phyloP scores from a whole-genome alignment of 2,113 vertebrate species.

The Noturus placidus region DNA sequence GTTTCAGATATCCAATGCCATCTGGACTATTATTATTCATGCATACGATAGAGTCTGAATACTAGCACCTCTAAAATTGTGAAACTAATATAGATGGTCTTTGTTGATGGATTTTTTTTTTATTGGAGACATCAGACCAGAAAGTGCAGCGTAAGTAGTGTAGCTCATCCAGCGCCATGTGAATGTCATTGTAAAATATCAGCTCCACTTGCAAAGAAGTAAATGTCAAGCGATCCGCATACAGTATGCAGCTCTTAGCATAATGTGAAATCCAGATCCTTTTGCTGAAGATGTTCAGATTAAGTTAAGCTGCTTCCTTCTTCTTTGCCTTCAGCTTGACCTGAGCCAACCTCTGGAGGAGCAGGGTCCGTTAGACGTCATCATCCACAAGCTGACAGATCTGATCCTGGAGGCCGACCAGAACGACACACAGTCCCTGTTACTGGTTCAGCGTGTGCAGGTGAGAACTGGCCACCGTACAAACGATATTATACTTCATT shows the following conservation, averaged over 20 bases:
- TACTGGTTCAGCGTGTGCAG: conserved; percentile 94
- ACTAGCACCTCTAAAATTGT: neutral
- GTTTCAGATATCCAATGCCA: neutral
- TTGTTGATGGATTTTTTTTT: neutral
- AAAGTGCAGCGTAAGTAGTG: neutral
- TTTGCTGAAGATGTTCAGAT: neutral
- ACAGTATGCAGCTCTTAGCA: neutral
- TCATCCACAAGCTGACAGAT: conserved; percentile 98
- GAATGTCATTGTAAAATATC: neutral
- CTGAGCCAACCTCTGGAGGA: conserved; percentile 92
- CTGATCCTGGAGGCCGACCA: conserved; percentile 97
- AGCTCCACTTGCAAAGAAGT: neutral
- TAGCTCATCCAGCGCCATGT: neutral
- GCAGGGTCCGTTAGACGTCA: conserved; percentile 94
- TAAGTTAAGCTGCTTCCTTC: conserved; percentile 48
- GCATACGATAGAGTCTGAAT: neutral
- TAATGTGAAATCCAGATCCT: neutral
- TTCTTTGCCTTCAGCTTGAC: conserved; percentile 78
- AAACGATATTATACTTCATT: neutral
- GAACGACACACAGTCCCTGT: conserved; percentile 89
- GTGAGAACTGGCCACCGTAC: conserved; percentile 61
- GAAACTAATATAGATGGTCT: neutral
- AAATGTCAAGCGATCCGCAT: neutral
- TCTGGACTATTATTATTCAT: conserved; percentile 12
- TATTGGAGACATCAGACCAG: neutral